Evolutionary conservation across 2,888 invertebrate genomes (phyloP).

Genomic region (Magallana nippona): DNA sequence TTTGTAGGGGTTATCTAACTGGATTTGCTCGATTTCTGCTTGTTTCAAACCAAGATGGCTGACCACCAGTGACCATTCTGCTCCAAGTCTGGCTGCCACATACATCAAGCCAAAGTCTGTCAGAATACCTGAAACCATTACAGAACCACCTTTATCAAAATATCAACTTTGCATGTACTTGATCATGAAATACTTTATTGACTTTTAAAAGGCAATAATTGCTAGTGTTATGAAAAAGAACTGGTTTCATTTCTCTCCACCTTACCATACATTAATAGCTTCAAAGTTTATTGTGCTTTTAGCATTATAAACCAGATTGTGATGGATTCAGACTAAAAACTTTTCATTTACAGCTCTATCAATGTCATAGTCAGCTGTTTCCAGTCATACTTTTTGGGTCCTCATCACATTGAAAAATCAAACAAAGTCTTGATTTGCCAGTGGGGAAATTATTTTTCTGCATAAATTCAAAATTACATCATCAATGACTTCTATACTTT

Average conservation of each 20-base stretch:
- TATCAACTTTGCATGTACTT: no score
- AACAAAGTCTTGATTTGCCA: no score
- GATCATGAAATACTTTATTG: no score
- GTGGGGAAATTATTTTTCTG: not conserved
- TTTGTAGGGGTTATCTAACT: constrained; percentile 71
- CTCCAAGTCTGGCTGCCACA: constrained; percentile 66
- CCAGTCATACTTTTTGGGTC: not conserved
- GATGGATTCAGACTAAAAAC: constrained; percentile 5
- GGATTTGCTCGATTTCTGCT: constrained; percentile 79
- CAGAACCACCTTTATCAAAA: not conserved
- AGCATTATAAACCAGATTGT: no score
- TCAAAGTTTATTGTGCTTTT: no score
- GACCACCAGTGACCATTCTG: constrained; percentile 80
- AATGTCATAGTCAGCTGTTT: constrained; percentile 23
- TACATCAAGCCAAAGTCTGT: constrained; percentile 67
- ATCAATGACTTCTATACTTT: no score
- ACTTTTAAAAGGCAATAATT: no score
- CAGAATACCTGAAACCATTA: constrained; percentile 46
- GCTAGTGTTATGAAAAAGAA: no score
- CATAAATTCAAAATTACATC: no score
- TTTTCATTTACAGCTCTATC: not conserved
- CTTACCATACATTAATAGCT: no score
- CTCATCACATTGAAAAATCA: not conserved
- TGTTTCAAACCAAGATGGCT: constrained; percentile 78
- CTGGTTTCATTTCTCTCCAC: no score